Base-by-base conservation (phyloP, 35 echinoderm and acorn worm genomes). In the Apostichopus californicus region DNA sequence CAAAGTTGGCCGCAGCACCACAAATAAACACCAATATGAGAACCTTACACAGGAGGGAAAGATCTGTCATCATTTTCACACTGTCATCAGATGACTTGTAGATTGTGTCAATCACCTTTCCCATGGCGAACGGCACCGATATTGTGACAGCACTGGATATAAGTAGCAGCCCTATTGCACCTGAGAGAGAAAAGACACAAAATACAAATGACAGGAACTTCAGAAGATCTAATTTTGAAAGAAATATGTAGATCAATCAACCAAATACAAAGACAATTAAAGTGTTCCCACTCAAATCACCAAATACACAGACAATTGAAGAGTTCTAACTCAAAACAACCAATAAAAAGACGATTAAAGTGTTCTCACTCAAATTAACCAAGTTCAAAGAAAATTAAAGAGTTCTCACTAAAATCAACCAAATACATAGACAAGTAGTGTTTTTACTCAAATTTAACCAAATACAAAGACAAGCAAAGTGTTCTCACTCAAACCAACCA, bases 91-190 rank as follows among this genome's bases (percentile, higher is more conserved):
- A 95, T 64, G 92, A 77, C 5, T 86, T 93, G 89, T 98, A 95
- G 75, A 98, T 98, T 57, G 87, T 92, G 79, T 98, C 96, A 56
- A 98, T 98, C 55, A 98, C 92, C 79, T 94, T 95, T 11, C 96
- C 96, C 83, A 98, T 73, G 3, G 94, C 94, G 90, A 98, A 98
- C 18, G 96, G 96, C 54, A 98, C 94, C 14, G 92, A 93, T 54
- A 98, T 98, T 23, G 96, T 98, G 11, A 98, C 96, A 65, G 92
- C 92, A 86, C 96, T 98, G 82, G 96, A 98, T 77, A 98, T 92
- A 53, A 92, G 63, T 53, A 95, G 77, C 15, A 98, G 92, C 59
- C 89, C 92, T 86, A 98, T 98, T 56, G 94, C 96, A 94, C 90
- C 96, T 98, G 68, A 6, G 21, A 15, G 60, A 54, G 65, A 90